Conservation (phyloP, 2,113 vertebrate genomes). For the Dermatemys mawii region DNA sequence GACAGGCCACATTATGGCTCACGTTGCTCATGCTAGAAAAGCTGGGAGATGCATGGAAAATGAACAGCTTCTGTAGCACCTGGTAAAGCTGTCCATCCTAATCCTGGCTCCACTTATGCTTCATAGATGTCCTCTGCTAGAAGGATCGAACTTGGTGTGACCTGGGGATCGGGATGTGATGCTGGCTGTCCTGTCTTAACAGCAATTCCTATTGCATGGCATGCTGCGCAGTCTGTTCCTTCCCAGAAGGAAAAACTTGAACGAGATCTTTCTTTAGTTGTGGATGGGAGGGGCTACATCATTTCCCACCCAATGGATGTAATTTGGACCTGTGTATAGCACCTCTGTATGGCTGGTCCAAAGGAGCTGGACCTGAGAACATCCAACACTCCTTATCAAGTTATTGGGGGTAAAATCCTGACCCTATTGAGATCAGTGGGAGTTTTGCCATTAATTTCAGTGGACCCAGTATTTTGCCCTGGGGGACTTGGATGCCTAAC, state of each 20-base stretch:
- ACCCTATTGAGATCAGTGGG: background rate
- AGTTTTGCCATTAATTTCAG: background rate
- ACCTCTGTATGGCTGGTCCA: fast-evolving
- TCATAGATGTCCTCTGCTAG: background rate
- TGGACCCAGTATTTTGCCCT: background rate
- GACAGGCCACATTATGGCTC: background rate
- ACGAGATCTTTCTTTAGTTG: background rate
- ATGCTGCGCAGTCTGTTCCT: background rate
- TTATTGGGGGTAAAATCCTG: fast-evolving
- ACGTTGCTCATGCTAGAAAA: background rate
- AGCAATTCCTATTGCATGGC: background rate
- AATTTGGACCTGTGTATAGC: background rate
- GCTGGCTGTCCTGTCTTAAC: background rate
- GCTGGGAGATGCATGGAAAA: fast-evolving
- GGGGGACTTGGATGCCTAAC: background rate
- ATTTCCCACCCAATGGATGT: fast-evolving
- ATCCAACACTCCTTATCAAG: too few relatives aligned
- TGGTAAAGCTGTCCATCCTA: background rate
- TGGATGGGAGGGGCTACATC: background rate
- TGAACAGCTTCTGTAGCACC: background rate
- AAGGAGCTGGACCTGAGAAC: background rate
- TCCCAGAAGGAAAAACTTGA: background rate
- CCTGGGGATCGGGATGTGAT: fast-evolving
- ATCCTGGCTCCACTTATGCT: background rate
- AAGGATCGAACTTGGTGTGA: background rate